A percentile compares a stretch with the other conserved stretches of the same genome.
Evolutionary conservation across 1,140 invertebrate species (phyloP).

Genomic region (Scaptomyza montana): DNA sequence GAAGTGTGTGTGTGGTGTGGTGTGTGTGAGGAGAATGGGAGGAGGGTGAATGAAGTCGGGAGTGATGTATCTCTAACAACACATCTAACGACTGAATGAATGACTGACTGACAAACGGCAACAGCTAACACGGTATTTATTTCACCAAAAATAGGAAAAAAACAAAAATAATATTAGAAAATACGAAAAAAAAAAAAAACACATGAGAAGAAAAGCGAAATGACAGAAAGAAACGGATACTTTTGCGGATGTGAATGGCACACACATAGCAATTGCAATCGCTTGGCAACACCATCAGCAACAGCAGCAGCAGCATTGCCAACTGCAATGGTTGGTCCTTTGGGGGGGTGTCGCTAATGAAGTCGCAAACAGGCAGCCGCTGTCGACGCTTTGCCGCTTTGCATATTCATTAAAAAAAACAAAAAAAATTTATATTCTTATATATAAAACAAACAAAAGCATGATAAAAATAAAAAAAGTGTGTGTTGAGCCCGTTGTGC

Average conservation of each 20-base stretch:
- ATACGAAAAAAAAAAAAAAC: no score
- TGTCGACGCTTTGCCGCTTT: conserved; percentile 39
- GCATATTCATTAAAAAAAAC: conserved; percentile 59
- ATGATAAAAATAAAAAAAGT: neutral
- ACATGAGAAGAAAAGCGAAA: conserved; percentile 6
- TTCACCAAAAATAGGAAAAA: conserved; percentile 61
- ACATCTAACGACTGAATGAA: conserved; percentile 35
- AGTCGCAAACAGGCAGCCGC: conserved; percentile 72
- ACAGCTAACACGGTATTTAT: conserved; percentile 73
- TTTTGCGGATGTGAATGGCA: conserved; percentile 24
- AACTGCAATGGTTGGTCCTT: conserved; percentile 29
- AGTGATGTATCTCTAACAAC: conserved; percentile 17
- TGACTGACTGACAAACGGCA: conserved; percentile 35
- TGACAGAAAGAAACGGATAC: conserved; percentile 35
- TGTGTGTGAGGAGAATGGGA: neutral
- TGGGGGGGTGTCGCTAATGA: conserved; percentile 73
- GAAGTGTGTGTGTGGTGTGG: neutral
- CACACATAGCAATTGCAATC: conserved; percentile 67
- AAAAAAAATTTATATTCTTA: conserved; percentile 24
- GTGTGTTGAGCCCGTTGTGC: neutral
- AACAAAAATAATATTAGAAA: conserved; percentile 3
- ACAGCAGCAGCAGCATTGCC: conserved; percentile 12
- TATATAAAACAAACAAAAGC: neutral
- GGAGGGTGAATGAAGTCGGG: neutral
- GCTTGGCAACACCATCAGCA: conserved; percentile 71